These are phyloP conservation scores for Limnephilus auricula DNA, from an alignment of 2,888 invertebrate species.

Conservation along the genomic window DNA sequence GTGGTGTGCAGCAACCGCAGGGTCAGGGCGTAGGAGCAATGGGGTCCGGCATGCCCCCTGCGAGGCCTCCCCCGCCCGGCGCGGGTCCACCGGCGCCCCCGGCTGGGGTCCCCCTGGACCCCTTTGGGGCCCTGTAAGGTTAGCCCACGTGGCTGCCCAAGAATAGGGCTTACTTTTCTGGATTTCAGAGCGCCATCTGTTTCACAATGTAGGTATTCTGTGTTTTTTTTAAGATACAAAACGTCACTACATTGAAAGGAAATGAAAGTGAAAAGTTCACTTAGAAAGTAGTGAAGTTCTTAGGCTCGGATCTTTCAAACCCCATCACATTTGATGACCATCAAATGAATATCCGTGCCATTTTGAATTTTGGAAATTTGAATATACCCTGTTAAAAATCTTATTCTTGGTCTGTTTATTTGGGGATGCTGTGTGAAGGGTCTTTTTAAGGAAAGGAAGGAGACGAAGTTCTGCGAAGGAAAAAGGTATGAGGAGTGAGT, in stretches of 20 bases:
- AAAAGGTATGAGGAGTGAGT: too few relatives aligned
- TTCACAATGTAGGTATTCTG: conserved; percentile 59
- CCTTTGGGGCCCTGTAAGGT: conserved; percentile 65
- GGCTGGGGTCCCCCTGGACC: conserved; percentile 61
- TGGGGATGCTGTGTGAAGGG: too few relatives aligned
- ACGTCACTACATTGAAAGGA: background rate
- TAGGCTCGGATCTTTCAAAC: background rate
- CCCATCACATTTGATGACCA: too few relatives aligned
- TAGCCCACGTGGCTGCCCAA: conserved; percentile 11
- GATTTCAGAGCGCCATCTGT: conserved; percentile 58
- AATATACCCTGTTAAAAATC: too few relatives aligned
- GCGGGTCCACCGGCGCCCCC: conserved; percentile 57
- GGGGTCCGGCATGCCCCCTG: conserved; percentile 53
- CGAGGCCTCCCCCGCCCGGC: conserved; percentile 61
- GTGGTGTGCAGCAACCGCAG: conserved; percentile 59
- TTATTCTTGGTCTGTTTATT: too few relatives aligned
- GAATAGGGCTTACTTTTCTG: conserved; percentile 27
- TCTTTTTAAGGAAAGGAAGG: too few relatives aligned
- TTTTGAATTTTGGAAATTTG: too few relatives aligned
- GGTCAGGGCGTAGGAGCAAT: conserved; percentile 54
- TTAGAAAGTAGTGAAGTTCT: background rate
- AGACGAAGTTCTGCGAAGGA: too few relatives aligned
- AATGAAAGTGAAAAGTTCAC: background rate
- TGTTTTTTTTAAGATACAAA: background rate
- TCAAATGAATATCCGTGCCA: too few relatives aligned